Base-by-base conservation (phyloP, 2,888 invertebrate species). In the Ormyrus labotus region DNA sequence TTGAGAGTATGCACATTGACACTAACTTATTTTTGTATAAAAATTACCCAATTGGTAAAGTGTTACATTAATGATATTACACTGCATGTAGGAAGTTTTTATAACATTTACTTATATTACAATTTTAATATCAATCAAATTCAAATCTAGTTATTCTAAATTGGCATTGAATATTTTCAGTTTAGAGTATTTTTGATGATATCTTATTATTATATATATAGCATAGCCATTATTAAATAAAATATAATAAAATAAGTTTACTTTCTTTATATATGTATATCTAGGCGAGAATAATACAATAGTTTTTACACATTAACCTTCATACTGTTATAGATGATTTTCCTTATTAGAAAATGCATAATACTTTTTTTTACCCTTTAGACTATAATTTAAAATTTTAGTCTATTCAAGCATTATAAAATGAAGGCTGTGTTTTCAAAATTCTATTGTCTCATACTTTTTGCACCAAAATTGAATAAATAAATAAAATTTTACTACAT, bases 1-100 rank as follows among this genome's bases (percentile, higher is more conserved):
- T 71, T 77, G 34, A 73, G 57, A 84, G 81, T 79, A 77, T 70
- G 9, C 61, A 69, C 47, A 79, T 81, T 48, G 79, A 63, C 68
- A 64, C 80, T 80, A 81, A 71, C 57, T 81, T 69, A 79, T 82
- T 81, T 80, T 82, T 80, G 81, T 84, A 83, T 84, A 81, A 83
- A 84, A 85, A 81, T 85, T 80, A 83, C 57, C 81, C 74, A 81
- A 84, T 79, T 8, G 71, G 70, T 73, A 75, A 70, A 64, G 13
- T 72, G 19, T 19, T 72, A 19, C 45, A 19, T n/a, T 76, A 19
- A 57, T 19, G 10, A 63, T 19, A 63, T 19, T 68, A 72, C 34
- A 55, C 5, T 60, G 55, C 48, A 71, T 47, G 19, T 19, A 19
- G 19, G 55, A 75, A 75, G 45, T 69, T 75, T 73, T 11, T 53